Conservation (phyloP, 2,888 invertebrate genomes). For the Orthosia incerta region DNA sequence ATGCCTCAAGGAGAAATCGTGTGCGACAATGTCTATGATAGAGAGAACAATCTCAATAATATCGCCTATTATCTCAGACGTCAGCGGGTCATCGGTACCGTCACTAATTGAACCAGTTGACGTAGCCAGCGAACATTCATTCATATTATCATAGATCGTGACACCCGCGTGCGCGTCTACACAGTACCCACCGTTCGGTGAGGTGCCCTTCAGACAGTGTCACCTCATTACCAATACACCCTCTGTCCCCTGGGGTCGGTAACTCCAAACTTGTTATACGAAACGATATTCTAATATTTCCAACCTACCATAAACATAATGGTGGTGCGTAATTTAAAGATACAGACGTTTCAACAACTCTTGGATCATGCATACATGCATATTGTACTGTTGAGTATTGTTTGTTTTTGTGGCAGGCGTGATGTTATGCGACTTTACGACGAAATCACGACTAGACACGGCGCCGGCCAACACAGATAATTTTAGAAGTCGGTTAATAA, state of each 20-base stretch:
- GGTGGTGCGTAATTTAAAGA: neutral
- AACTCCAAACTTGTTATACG: conserved; percentile 25
- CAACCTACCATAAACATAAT: conserved; percentile 3
- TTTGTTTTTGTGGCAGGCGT: conserved; percentile 5
- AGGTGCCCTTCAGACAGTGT: conserved; percentile 24
- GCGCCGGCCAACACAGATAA: neutral
- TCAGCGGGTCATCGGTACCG: conserved; percentile 36
- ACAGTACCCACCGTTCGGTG: neutral
- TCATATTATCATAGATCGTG: conserved; percentile 32
- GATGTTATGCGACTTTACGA: conserved; percentile 7
- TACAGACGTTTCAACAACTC: neutral
- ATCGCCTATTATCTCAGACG: conserved; percentile 28
- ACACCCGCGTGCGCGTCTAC: conserved; percentile 14
- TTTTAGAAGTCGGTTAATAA: neutral
- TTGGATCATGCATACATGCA: neutral
- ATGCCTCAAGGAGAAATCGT: conserved; percentile 21
- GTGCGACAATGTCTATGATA: conserved; percentile 19
- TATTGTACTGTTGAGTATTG: conserved; percentile 6
- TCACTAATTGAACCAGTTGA: conserved; percentile 31
- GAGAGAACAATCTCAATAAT: conserved; percentile 31
- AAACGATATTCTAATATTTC: conserved; percentile 21
- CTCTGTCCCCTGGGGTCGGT: conserved; percentile 16
- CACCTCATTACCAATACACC: conserved; percentile 30
- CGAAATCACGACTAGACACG: neutral
- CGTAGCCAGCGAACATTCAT: conserved; percentile 16